A percentile compares a stretch with the other conserved stretches of the same genome.
Evolutionary conservation across 2,888 invertebrate genomes (phyloP).

Genomic region (Perdita meconis): DNA sequence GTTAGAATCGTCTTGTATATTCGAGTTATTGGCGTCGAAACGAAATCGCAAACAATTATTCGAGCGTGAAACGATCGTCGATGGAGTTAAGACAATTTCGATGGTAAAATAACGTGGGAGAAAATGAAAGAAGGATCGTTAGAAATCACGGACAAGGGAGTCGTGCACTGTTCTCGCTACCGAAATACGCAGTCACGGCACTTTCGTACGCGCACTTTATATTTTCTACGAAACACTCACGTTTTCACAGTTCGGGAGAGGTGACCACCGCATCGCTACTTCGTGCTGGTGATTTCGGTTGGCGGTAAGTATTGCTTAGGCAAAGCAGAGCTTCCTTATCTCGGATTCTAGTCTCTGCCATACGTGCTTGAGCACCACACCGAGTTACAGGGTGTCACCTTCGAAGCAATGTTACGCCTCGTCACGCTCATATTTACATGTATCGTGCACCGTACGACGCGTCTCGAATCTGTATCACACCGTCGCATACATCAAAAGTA

Average conservation of each 20-base stretch:
- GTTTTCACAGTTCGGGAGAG: slow-evolving; percentile 72
- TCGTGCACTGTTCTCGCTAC: slow-evolving; percentile 68
- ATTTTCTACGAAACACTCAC: slow-evolving; percentile 71
- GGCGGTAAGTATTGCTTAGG: slow-evolving; percentile 62
- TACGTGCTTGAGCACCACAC: slow-evolving; percentile 78
- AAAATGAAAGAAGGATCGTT: slow-evolving; percentile 37
- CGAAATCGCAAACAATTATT: neutral
- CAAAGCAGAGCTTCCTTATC: slow-evolving; percentile 74
- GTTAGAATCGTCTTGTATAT: slow-evolving; percentile 38
- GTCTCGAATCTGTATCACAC: slow-evolving; percentile 65
- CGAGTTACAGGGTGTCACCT: slow-evolving; percentile 81
- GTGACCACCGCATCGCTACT: slow-evolving; percentile 72
- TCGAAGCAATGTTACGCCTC: slow-evolving; percentile 73
- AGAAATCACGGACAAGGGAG: slow-evolving; percentile 48
- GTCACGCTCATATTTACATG: slow-evolving; percentile 78
- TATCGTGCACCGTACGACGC: slow-evolving; percentile 51
- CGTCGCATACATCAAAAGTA: slow-evolving; percentile 61
- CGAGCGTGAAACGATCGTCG: slow-evolving; percentile 13
- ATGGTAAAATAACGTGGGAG: slow-evolving; percentile 18
- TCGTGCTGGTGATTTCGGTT: slow-evolving; percentile 56
- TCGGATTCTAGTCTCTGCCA: slow-evolving; percentile 79
- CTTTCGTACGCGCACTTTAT: slow-evolving; percentile 51
- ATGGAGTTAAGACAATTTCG: slow-evolving; percentile 33
- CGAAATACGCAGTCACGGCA: slow-evolving; percentile 73
- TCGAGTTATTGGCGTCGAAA: slow-evolving; percentile 30